These are phyloP conservation scores for Brachypalpus laphriformis DNA, from an alignment of 2,888 invertebrate species.

Conservation along the genomic window DNA sequence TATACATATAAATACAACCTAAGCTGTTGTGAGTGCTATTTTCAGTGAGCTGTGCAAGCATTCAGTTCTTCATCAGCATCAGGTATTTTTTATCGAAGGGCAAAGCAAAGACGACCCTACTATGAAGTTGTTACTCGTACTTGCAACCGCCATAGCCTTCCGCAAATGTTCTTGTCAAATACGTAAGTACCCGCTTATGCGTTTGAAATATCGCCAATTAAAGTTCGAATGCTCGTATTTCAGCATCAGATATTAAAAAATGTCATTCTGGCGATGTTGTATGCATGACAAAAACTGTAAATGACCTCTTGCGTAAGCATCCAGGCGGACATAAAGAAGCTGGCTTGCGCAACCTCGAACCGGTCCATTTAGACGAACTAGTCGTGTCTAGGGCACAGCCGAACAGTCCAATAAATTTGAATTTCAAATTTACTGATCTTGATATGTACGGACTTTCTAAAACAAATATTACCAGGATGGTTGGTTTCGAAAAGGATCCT, in stretches of 20 bases:
- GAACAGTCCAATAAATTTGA: conserved; percentile 75
- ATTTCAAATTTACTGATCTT: conserved; percentile 75
- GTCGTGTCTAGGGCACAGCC: conserved; percentile 71
- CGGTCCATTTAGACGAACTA: conserved; percentile 74
- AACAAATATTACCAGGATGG: conserved; percentile 69
- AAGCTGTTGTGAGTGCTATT: too few species aligned
- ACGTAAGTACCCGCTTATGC: conserved; percentile 24
- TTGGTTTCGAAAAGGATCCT: conserved; percentile 77
- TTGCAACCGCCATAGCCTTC: not conserved
- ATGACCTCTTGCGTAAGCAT: conserved; percentile 75
- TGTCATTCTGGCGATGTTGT: conserved; percentile 76
- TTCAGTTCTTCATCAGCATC: too few species aligned
- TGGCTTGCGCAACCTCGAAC: conserved; percentile 75
- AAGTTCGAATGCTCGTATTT: conserved; percentile 9
- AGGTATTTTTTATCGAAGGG: too few species aligned
- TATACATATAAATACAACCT: too few species aligned
- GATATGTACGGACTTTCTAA: conserved; percentile 76
- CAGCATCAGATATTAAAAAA: conserved; percentile 76
- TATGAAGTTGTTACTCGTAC: not conserved
- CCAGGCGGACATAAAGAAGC: conserved; percentile 76
- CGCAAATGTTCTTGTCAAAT: conserved; percentile 16
- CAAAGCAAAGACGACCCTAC: too few species aligned
- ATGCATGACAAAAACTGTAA: conserved; percentile 76
- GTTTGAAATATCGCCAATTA: not conserved
- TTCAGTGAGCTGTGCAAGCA: too few species aligned